These are phyloP conservation scores for Drosophila neocordata DNA, from an alignment of 1,140 invertebrate genomes.

Conservation along the genomic window DNA sequence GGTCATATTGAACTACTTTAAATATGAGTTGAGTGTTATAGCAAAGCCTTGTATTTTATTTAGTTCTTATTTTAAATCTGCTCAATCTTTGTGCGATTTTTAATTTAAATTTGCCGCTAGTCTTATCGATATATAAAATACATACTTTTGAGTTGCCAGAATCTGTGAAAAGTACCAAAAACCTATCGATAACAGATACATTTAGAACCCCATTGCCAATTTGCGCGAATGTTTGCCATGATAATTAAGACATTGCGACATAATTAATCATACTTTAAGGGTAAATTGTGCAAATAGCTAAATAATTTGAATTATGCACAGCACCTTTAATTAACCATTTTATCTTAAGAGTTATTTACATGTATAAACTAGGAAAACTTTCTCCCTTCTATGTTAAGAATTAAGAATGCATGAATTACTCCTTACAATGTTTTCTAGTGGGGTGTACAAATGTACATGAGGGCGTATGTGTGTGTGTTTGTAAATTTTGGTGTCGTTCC, in stretches of 20 bases:
- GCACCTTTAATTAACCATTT: too few species aligned
- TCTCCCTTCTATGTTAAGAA: not conserved
- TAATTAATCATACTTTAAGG: too few species aligned
- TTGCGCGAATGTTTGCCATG: not conserved
- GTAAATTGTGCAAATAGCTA: too few species aligned
- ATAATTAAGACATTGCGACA: too few species aligned
- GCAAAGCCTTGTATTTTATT: conserved; percentile 36
- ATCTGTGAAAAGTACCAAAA: not conserved
- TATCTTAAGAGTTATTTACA: not conserved
- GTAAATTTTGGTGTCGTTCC: not conserved
- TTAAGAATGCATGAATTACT: not conserved
- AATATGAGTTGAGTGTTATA: conserved; percentile 22
- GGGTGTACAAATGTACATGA: not conserved
- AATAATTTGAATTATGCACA: too few species aligned
- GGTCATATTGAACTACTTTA: conserved; percentile 35
- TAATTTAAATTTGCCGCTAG: not conserved
- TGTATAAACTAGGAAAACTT: not conserved
- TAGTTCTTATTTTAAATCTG: not conserved
- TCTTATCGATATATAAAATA: not conserved
- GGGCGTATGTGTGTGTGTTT: not conserved
- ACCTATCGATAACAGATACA: not conserved
- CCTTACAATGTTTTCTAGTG: not conserved
- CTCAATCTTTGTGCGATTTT: not conserved
- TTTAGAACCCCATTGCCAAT: not conserved
- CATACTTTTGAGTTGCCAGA: not conserved